These are phyloP conservation scores for Gambusia affinis DNA, from an alignment of 2,113 vertebrate genomes.

Conservation along the genomic window DNA sequence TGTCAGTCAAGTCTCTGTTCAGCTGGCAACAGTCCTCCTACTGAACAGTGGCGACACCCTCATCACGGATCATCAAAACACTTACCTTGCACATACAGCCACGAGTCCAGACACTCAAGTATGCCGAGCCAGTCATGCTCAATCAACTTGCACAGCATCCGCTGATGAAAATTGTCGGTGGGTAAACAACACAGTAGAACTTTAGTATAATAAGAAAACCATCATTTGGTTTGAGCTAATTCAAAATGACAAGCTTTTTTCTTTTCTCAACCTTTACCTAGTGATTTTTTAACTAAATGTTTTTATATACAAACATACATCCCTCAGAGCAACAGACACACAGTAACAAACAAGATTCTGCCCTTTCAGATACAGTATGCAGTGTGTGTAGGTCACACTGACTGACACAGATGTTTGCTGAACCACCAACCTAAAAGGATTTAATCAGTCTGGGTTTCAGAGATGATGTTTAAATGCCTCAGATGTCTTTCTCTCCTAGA, in stretches of 20 bases:
- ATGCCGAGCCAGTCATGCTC: neutral
- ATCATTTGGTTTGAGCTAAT: neutral
- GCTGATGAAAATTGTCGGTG: neutral
- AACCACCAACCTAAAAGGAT: conserved; percentile 12
- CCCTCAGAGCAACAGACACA: conserved; percentile 6
- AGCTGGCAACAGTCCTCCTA: conserved; percentile 53
- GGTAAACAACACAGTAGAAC: neutral
- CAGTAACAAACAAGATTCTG: neutral
- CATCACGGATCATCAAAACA: conserved; percentile 41
- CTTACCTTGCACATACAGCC: conserved; percentile 37
- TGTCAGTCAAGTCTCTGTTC: conserved; percentile 75
- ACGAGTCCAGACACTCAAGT: neutral
- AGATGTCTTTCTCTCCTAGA: neutral
- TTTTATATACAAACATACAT: neutral
- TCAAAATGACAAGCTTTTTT: neutral
- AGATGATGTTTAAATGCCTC: conserved; percentile 1
- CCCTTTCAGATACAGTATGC: neutral
- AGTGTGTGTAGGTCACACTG: conserved; percentile 10
- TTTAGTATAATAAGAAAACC: neutral
- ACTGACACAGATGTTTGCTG: conserved; percentile 7
- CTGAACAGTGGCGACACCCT: conserved; percentile 29
- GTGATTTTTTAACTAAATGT: neutral
- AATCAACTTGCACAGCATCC: neutral
- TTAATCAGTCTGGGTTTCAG: conserved; percentile 3
- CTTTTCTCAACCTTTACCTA: neutral